phyloP scores from a whole-genome alignment of 2,888 invertebrate species.

The Myopa tessellatipennis region DNA sequence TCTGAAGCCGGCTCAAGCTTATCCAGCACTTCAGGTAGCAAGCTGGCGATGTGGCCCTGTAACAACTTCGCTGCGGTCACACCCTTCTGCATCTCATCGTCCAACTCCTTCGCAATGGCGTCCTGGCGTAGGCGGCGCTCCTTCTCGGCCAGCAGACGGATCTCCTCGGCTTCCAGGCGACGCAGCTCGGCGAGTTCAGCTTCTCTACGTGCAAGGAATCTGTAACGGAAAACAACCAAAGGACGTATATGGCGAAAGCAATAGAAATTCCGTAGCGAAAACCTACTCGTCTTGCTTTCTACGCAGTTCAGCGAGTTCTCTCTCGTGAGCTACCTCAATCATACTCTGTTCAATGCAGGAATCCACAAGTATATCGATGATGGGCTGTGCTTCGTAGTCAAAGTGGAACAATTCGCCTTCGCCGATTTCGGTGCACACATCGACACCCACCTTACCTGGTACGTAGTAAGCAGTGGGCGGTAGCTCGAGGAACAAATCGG shows the following conservation, averaged over 20 bases:
- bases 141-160: conserved; percentile 77
- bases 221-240: conserved; percentile 41
- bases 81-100: conserved; percentile 82
- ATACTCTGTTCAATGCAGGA: conserved; percentile 90
- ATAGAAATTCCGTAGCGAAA: neutral
- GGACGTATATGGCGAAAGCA: neutral
- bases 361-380: conserved; percentile 89
- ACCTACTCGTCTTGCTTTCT: conserved; percentile 72
- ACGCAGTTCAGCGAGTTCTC: conserved; percentile 84
- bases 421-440: conserved; percentile 86
- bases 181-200: conserved; percentile 85
- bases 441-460: conserved; percentile 83
- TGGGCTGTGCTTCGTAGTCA: conserved; percentile 89
- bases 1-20: conserved; percentile 72
- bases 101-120: conserved; percentile 73
- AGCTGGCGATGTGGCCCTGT: conserved; percentile 87
- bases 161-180: conserved; percentile 83
- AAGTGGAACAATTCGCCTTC: conserved; percentile 95
- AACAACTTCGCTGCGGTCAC: conserved; percentile 85
- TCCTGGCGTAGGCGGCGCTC: conserved; percentile 80
- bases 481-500: conserved; percentile 86
- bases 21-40: conserved; percentile 86
- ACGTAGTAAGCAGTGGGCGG: conserved; percentile 83
- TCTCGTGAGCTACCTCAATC: conserved; percentile 91
- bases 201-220: conserved; percentile 73